Evolutionary conservation across 2,113 vertebrate genomes (phyloP), one percentile per base, ranked within the genome.

Genomic region (Tyrannus savana): DNA sequence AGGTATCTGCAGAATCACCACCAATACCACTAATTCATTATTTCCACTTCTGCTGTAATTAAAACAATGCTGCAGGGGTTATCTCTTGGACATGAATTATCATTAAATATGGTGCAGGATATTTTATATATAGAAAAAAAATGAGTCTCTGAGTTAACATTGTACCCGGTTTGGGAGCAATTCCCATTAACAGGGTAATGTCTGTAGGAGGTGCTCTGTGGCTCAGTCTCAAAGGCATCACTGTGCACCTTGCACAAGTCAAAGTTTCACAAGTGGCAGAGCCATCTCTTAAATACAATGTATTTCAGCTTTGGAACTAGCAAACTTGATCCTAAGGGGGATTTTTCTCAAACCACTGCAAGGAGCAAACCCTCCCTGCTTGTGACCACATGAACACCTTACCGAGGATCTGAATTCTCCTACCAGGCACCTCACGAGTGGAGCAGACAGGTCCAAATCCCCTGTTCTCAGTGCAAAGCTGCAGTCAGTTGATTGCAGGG

Each of bases 21-120:
- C 37, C 79, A 87, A 69, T 47, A 88, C 76, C 66, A 93, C 83
- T 62, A 91, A 92, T 69, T 89, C 52, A 64, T 64, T 93, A 89
- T 52, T 93, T 75, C 75, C 74, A 90, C 91, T 96, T 95, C 67
- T 84, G 75, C 83, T 95, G 96, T 96, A 89, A 96, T 86, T 92
- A 90, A 86, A 93, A 68, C 46, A 92, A 33, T 56, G 76, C 87
- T 91, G 75, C 68, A 85, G 74, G 79, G 47, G 39, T 86, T 86
- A 74, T 67, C 33, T 14, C 73, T 44, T 95, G 81, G 93, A 56
- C 89, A 67, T 1, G 0, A 76, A 87, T 42, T 77, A 84, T n/a
- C 94, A 80, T 85, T 55, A 86, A 96, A 91, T 66, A 39, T 17
- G 44, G 41, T 75, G 66, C 74, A 56, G 81, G 33, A 73, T 73